Base-by-base conservation (phyloP, 2,888 invertebrate species). In the Apamea crenata region DNA sequence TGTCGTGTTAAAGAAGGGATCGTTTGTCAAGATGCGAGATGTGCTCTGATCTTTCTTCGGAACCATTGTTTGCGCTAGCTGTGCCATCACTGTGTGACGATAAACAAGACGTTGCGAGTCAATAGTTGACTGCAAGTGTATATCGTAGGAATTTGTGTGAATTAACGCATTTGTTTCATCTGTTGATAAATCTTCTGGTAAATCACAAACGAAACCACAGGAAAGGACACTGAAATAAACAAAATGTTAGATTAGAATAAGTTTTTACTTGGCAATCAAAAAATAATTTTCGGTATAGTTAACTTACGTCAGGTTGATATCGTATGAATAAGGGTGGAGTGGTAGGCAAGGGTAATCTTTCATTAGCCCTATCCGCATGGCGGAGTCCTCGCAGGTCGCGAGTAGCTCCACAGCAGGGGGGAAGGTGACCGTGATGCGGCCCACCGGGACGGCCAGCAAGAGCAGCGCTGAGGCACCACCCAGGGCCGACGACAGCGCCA, bases 371-470 rank as follows among this genome's bases (percentile, higher is more conserved):
- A 97, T 90, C 3, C 93, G 94, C 74, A 97, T 88, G 10, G 88
- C 89, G 40, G 90, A 89, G 59, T 89, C 90, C 77, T 92, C 91
- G 90, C 98, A 98, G 8, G 97, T 94, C 53, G 98, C 91, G 61
- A 97, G 96, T 87, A 98, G 94, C 84, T 98, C 97, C 29, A 97
- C 96, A 69, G 96, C 94, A 7, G 97, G 96, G 12, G 98, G 98
- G 90, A 97, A 98, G 21, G 97, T 97, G 68, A 98, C 96, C 0
- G 97, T 98, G 87, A 98, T 97, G 86, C 98, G 96, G 36, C 98
- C 98, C 12, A 98, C 97, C 0, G 98, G 98, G 63, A 98, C 98
- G 18, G 98, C 95, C 50, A 98, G 96, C 77, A 98, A 95, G 36
- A 98, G 95, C 72, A 98, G 94, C 0, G 98, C 98, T 10, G 98